phyloP scores from a whole-genome alignment of 2,888 invertebrate genomes.

The Clistopyga incitator region DNA sequence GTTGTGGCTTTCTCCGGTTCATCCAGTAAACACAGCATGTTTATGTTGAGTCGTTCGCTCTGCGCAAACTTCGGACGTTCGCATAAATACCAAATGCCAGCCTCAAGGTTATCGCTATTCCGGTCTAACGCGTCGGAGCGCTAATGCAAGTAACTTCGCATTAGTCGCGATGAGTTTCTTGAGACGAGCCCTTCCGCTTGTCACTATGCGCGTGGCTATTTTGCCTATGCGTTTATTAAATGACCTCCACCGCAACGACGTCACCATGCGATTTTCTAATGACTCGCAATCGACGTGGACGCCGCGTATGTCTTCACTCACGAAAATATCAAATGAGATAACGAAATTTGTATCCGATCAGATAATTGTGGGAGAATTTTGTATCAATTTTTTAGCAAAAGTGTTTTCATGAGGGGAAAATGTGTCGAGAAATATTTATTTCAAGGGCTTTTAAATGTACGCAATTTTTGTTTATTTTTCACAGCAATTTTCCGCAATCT shows the following conservation, averaged over 20 bases:
- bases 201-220: conserved; percentile 27
- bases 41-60: neutral
- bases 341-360: too few species aligned
- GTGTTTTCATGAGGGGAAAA: too few species aligned
- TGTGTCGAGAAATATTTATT: too few species aligned
- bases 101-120: conserved; percentile 50
- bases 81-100: neutral
- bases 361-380: too few species aligned
- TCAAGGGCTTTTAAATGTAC: too few species aligned
- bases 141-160: conserved; percentile 37
- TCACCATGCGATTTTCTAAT: neutral
- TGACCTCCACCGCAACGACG: neutral
- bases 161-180: conserved; percentile 38
- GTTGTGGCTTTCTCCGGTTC: conserved; percentile 8
- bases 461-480: too few species aligned
- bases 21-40: neutral
- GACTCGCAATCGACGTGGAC: conserved; percentile 28
- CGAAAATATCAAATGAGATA: neutral
- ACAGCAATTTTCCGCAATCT: too few species aligned
- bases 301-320: conserved; percentile 28
- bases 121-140: neutral
- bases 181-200: conserved; percentile 28
- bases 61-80: conserved; percentile 9
- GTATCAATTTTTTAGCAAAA: too few species aligned
- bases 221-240: conserved; percentile 8